These are phyloP conservation scores for Sinohyriopsis cumingii DNA, from an alignment of 2,888 invertebrate species.

Conservation along the genomic window DNA sequence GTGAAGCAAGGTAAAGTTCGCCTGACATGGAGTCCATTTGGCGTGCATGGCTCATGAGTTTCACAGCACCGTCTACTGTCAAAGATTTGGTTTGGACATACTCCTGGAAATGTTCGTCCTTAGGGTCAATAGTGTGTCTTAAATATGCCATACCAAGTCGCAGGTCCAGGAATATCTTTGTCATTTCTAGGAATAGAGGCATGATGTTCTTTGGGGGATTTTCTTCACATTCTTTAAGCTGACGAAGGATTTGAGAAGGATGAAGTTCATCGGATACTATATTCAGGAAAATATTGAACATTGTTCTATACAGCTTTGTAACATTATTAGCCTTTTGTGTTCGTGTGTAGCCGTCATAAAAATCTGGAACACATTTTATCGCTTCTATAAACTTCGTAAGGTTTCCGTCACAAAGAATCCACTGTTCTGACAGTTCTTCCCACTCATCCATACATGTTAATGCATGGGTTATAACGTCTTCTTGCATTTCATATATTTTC, in stretches of 20 bases:
- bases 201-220: background rate
- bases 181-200: background rate
- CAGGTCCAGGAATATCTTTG: constrained; percentile 1
- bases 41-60: too few relatives aligned
- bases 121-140: too few relatives aligned
- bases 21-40: too few relatives aligned
- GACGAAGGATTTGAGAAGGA: background rate
- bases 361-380: background rate
- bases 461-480: background rate
- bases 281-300: constrained; percentile 5
- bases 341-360: background rate
- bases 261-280: background rate
- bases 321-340: constrained; percentile 2
- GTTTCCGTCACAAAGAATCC: background rate
- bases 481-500: constrained; percentile 1
- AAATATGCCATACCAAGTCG: background rate
- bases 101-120: too few relatives aligned
- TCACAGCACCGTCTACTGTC: too few relatives aligned
- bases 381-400: background rate
- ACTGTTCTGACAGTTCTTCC: background rate
- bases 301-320: background rate
- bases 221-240: background rate
- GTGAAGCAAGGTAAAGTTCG: too few relatives aligned
- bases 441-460: background rate
- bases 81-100: too few relatives aligned